phyloP scores from a whole-genome alignment of 2,113 vertebrate species.

The Anser cygnoides region DNA sequence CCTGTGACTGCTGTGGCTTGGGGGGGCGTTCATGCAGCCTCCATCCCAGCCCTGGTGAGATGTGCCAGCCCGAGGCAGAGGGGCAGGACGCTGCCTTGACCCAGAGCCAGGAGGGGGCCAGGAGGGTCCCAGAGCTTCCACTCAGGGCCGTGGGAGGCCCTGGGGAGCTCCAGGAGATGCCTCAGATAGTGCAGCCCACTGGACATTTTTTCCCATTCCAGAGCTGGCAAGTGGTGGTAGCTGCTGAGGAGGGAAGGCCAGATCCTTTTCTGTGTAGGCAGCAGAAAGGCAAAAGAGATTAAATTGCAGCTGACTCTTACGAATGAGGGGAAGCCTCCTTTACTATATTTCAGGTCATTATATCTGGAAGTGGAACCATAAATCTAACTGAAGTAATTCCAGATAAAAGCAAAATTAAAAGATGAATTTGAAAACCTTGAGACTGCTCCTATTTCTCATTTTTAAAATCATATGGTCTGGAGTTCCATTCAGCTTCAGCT shows the following conservation, averaged over 20 bases:
- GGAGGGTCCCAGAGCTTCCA: not conserved
- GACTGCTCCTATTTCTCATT: not conserved
- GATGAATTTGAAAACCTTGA: not conserved
- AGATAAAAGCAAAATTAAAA: constrained; percentile 30
- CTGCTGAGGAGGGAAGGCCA: not conserved
- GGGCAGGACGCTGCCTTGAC: not conserved
- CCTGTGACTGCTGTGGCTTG: not conserved
- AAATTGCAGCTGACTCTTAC: constrained; percentile 9
- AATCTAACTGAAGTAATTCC: not conserved
- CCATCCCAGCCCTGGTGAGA: not conserved
- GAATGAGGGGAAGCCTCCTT: not conserved
- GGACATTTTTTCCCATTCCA: not conserved
- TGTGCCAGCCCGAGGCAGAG: not conserved
- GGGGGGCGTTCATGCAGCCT: accelerated
- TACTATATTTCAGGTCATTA: not conserved
- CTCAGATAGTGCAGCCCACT: not conserved
- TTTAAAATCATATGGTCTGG: not conserved
- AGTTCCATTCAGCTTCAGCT: not conserved
- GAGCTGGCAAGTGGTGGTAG: not conserved
- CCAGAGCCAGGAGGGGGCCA: not conserved
- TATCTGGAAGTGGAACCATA: not conserved
- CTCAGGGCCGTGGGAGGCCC: not conserved
- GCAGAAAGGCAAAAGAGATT: not conserved
- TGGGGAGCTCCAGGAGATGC: not conserved
- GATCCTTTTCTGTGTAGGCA: not conserved